phyloP scores from a whole-genome alignment of 1,140 invertebrate genomes.

The Philopotamus ludificatus region DNA sequence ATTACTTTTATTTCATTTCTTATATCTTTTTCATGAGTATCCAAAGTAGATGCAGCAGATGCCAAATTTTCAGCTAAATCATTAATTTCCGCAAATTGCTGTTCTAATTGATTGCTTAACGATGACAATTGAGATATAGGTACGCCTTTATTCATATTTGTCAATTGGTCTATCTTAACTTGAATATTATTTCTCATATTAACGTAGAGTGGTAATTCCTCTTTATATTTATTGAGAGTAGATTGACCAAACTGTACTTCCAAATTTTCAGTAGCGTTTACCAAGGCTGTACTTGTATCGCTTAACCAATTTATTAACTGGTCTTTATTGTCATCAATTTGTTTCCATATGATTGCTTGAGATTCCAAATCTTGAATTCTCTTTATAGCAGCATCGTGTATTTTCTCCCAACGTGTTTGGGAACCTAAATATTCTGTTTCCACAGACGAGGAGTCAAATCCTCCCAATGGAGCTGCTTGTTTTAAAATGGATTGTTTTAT shows the following conservation, averaged over 20 bases:
- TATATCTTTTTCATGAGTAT: slow-evolving; percentile 72
- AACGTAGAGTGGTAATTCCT: slow-evolving; percentile 77
- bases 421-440: slow-evolving; percentile 62
- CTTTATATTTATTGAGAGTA: slow-evolving; percentile 79
- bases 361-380: slow-evolving; percentile 79
- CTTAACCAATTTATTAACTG: slow-evolving; percentile 82
- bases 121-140: slow-evolving; percentile 68
- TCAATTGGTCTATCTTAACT: slow-evolving; percentile 77
- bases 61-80: slow-evolving; percentile 75
- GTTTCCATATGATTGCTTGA: slow-evolving; percentile 87
- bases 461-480: slow-evolving; percentile 71
- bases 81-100: slow-evolving; percentile 76
- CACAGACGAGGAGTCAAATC: slow-evolving; percentile 67
- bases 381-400: slow-evolving; percentile 67
- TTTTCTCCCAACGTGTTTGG: slow-evolving; percentile 72
- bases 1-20: slow-evolving; percentile 69
- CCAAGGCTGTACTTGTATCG: slow-evolving; percentile 73
- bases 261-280: slow-evolving; percentile 71
- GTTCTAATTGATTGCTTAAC: slow-evolving; percentile 68
- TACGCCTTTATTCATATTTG: slow-evolving; percentile 73
- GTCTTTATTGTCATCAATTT: slow-evolving; percentile 82
- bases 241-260: slow-evolving; percentile 78
- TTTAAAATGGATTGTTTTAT: slow-evolving; percentile 70
- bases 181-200: slow-evolving; percentile 73
- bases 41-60: slow-evolving; percentile 65